Conservation (phyloP, 2,113 vertebrate species). For the Monarcha castaneiventris region DNA sequence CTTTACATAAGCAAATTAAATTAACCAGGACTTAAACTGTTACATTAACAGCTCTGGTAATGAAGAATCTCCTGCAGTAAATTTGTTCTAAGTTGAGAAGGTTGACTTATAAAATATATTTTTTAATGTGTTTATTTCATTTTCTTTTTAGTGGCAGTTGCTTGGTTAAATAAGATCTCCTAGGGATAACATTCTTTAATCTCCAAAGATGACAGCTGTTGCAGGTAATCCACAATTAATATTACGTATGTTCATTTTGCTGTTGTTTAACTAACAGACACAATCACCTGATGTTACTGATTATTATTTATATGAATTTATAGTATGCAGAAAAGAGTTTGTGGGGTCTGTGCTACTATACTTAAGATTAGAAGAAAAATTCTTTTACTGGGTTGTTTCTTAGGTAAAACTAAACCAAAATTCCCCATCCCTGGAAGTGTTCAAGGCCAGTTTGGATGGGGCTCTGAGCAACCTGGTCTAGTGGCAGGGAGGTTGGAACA, state of each 20-base stretch:
- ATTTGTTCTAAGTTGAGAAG: neutral
- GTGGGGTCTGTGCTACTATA: neutral
- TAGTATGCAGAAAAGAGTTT: neutral
- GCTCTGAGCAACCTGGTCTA: neutral
- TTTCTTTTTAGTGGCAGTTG: neutral
- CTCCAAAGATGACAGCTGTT: constrained; percentile 45
- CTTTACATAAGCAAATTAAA: neutral
- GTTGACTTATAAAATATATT: neutral
- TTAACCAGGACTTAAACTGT: neutral
- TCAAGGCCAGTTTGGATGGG: neutral
- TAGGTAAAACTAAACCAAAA: neutral
- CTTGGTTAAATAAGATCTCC: neutral
- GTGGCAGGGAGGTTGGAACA: neutral
- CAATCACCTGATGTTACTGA: neutral
- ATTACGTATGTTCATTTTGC: neutral
- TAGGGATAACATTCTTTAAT: neutral
- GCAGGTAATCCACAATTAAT: constrained; percentile 23
- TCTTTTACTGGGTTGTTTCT: neutral
- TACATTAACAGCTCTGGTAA: neutral
- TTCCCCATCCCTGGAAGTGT: neutral
- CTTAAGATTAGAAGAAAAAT: neutral
- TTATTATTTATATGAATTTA: neutral
- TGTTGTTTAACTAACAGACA: neutral
- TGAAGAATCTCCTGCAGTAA: neutral
- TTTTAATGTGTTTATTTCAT: neutral